Base-by-base conservation (phyloP, 2,888 invertebrate genomes). In the Augochlorella aurata region DNA sequence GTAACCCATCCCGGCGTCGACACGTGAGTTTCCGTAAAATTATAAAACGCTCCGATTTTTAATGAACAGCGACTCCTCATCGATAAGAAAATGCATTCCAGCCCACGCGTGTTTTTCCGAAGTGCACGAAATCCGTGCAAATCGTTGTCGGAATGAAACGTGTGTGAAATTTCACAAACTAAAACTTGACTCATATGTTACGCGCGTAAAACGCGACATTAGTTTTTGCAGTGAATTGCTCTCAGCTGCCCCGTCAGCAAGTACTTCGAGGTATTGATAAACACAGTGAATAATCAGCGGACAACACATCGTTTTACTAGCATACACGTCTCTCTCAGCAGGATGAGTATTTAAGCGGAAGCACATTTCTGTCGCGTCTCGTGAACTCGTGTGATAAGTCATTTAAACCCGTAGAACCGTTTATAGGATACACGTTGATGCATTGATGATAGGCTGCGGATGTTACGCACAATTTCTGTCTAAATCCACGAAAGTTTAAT, bases 231-330 rank as follows among this genome's bases (percentile, higher is more conserved):
- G 24, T 54, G 67, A 75, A 58, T 47, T 52, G 75, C 66, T 54
- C 18, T 50, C 18, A 24, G 65, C 50, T 61, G 52, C 71, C 73
- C 78, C 71, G 47, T 78, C 77, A 78, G 81, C 58, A 81, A 78
- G 74, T 87, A 85, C 72, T 54, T 61, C 68, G 69, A 67, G 75
- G 76, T 85, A 61, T 77, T 70, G 68, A 52, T 29, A 61, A 80
- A 84, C 49, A 61, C 63, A 74, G n/a, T 79, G 80, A 58, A 76
- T 72, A 66, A 85, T 86, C 66, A 82, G 63, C 74, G 47, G 85
- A 84, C 71, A 75, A 81, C 71, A 18, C 18, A 45, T 63, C 47
- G 50, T 70, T 67, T 70, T 58, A 24, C 44, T 76, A 75, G 69
- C 73, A 54, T 52, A 77, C 72, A n/a, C 66, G 68, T 81, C 50